These are phyloP conservation scores for Psilopogon haemacephalus DNA, from an alignment of 2,113 vertebrate species.

Conservation along the genomic window DNA sequence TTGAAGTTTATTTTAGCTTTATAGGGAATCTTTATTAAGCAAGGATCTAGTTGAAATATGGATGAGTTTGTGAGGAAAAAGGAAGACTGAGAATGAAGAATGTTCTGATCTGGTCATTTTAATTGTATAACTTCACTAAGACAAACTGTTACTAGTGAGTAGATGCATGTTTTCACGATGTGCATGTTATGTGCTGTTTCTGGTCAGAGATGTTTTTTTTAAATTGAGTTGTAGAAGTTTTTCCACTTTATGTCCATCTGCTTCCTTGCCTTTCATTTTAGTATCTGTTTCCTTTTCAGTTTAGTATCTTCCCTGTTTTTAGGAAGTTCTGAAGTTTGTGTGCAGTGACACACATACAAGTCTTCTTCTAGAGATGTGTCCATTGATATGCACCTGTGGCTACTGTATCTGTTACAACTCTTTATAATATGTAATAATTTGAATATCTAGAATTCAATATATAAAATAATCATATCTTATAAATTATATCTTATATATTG, in stretches of 20 bases:
- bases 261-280: neutral
- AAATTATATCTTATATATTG: neutral
- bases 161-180: neutral
- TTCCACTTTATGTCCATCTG: neutral
- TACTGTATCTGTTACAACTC: neutral
- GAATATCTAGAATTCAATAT: too few relatives aligned
- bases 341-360: neutral
- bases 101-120: neutral
- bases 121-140: neutral
- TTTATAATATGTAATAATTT: neutral
- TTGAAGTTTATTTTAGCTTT: neutral
- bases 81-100: slow-evolving; percentile 20
- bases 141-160: neutral
- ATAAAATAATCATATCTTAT: too few relatives aligned
- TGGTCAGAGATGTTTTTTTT: neutral
- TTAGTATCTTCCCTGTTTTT: neutral
- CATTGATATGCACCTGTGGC: neutral
- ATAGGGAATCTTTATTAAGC: neutral
- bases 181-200: neutral
- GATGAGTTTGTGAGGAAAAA: neutral
- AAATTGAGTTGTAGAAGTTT: neutral
- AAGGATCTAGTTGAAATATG: neutral
- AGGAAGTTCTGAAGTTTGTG: neutral
- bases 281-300: neutral
- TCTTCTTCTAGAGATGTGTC: neutral